Base-by-base conservation (phyloP, 2,888 invertebrate genomes). In the Thymelicus sylvestris region DNA sequence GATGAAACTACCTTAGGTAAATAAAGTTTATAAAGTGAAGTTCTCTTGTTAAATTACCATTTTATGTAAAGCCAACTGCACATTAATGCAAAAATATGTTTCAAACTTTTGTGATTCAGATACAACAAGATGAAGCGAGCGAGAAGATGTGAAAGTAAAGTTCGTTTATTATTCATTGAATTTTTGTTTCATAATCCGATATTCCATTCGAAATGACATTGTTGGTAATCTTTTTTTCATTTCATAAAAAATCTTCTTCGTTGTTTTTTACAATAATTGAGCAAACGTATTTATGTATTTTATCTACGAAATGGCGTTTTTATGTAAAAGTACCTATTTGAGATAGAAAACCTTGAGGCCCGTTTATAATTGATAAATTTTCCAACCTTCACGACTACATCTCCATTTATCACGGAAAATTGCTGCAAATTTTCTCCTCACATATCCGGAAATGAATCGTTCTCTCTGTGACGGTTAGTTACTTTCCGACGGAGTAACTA, bases 31-130 rank as follows among this genome's bases (percentile, higher is more conserved):
- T 67, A 60, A 67, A 39, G 48, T 39, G 48, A 67, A 60, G 67
- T 67, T 48, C 67, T 67, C 19, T 39, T 31, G 15, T 39, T 19
- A 31, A 48, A 67, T 60, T 67, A 67, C 67, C 67, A 60, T 67
- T 67, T 67, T 67, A 67, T 67, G 67, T 48, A 67, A 67, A 66
- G 19, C 59, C 47, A 66, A 60, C 38, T 60, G 60, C 67, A 60
- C 67, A 67, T 67, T 67, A 67, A 67, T 67, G 67, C 67, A 67
- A 67, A 66, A 67, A 67, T 67, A 67, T 67, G 67, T 67, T 67
- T 60, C 47, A 50, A 67, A 67, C 60, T 67, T 67, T 50, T 67
- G 13, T 50, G 47, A 60, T 60, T 67, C 59, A 67, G 67, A 63
- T 63, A 44, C 41, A 47, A 47, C 47, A 48, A 31, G 19, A 48